Conservation (phyloP, 2,888 invertebrate species). For the Trichacis sp. region DNA sequence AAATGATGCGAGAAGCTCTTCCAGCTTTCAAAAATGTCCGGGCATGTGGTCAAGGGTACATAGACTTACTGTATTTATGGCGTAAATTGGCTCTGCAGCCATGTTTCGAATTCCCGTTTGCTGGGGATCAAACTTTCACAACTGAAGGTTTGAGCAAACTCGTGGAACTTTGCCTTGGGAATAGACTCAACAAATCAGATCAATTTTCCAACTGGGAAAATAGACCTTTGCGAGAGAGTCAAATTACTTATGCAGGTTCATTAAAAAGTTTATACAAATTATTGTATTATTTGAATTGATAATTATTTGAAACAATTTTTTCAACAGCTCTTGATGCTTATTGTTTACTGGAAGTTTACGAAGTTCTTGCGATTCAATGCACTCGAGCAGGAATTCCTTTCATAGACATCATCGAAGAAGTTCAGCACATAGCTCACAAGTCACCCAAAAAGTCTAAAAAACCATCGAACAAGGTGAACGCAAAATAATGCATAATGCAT, state of each 20-base stretch:
- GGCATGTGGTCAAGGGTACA: slow-evolving; percentile 70
- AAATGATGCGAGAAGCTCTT: slow-evolving; percentile 74
- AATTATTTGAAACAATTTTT: slow-evolving; percentile 1
- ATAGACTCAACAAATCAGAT: slow-evolving; percentile 85
- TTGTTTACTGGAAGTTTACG: slow-evolving; percentile 85
- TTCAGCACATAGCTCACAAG: slow-evolving; percentile 61
- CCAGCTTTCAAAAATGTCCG: slow-evolving; percentile 71
- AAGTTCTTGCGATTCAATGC: slow-evolving; percentile 72
- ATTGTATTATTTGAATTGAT: too few relatives aligned
- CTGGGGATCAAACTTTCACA: slow-evolving; percentile 70
- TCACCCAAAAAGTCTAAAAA: slow-evolving; percentile 71
- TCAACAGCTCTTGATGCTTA: slow-evolving; percentile 84
- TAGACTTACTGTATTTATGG: slow-evolving; percentile 75
- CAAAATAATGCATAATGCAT: too few relatives aligned
- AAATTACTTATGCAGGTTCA: slow-evolving; percentile 82
- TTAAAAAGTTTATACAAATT: too few relatives aligned
- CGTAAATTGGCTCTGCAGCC: slow-evolving; percentile 71
- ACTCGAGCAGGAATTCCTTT: slow-evolving; percentile 73
- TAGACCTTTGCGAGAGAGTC: slow-evolving; percentile 82
- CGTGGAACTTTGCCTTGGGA: slow-evolving; percentile 81
- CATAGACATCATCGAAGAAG: slow-evolving; percentile 74
- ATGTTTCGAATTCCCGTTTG: slow-evolving; percentile 72
- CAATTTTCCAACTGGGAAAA: slow-evolving; percentile 93
- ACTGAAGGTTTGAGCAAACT: slow-evolving; percentile 81
- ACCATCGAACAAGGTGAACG: slow-evolving; percentile 32